A percentile compares a stretch with the other conserved stretches of the same genome.
Evolutionary conservation across 2,888 invertebrate genomes (phyloP).

Genomic region (Zelleria hepariella): DNA sequence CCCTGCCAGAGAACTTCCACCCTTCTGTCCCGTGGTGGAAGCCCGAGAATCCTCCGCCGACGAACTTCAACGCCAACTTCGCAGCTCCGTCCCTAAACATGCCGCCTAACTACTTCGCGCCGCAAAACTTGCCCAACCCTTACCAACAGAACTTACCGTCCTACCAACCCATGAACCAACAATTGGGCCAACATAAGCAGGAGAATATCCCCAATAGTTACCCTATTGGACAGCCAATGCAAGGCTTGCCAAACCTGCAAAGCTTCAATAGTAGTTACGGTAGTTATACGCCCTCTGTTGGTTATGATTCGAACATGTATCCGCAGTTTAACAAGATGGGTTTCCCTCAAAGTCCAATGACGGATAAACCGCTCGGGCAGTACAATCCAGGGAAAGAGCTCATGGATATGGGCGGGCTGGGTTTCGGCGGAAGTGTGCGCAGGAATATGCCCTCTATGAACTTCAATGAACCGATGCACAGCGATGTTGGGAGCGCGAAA

Average conservation of each 20-base stretch:
- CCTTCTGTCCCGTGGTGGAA: slow-evolving; percentile 49
- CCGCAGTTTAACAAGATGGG: slow-evolving; percentile 47
- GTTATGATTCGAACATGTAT: slow-evolving; percentile 57
- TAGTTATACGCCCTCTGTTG: slow-evolving; percentile 34
- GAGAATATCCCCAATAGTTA: not conserved
- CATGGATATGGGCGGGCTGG: slow-evolving; percentile 30
- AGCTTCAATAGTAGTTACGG: slow-evolving; percentile 43
- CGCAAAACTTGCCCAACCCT: slow-evolving; percentile 1
- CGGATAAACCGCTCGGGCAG: slow-evolving; percentile 13
- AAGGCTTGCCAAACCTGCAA: slow-evolving; percentile 42
- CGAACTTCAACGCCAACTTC: slow-evolving; percentile 18
- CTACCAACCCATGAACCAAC: not conserved
- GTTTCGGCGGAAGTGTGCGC: slow-evolving; percentile 22
- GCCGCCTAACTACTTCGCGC: slow-evolving; percentile 28
- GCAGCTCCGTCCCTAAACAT: slow-evolving; percentile 24
- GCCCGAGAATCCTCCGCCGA: slow-evolving; percentile 30
- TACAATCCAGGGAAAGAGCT: slow-evolving; percentile 37
- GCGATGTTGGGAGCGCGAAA: not conserved
- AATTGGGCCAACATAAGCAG: not conserved
- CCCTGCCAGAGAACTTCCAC: slow-evolving; percentile 28
- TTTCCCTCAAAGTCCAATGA: slow-evolving; percentile 17
- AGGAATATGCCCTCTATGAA: slow-evolving; percentile 28
- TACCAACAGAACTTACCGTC: slow-evolving; percentile 1
- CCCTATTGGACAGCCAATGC: not conserved
- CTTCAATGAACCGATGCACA: not conserved